These are phyloP conservation scores for Calephelis perditalis DNA, from an alignment of 2,888 invertebrate species.

Conservation along the genomic window DNA sequence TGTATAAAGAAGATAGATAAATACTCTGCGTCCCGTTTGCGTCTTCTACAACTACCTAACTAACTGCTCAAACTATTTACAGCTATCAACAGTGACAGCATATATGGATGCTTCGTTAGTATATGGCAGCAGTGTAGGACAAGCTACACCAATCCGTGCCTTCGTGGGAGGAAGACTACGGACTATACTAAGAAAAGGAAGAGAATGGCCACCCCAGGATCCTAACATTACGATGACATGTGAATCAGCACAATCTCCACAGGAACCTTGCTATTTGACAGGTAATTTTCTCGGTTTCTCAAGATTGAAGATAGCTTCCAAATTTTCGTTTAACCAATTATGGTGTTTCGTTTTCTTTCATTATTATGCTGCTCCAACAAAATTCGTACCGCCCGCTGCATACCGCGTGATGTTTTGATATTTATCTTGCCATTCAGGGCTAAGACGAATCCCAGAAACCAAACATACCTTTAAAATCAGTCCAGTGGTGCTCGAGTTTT, in stretches of 20 bases:
- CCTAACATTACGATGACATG: constrained; percentile 84
- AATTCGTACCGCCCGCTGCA: too few species aligned
- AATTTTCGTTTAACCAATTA: too few species aligned
- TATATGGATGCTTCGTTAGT: constrained; percentile 88
- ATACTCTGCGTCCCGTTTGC: too few species aligned
- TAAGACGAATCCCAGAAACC: too few species aligned
- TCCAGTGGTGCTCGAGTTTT: too few species aligned
- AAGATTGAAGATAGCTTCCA: background rate
- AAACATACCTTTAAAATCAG: too few species aligned
- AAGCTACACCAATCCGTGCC: constrained; percentile 82
- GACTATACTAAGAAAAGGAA: constrained; percentile 80
- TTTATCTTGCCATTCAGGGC: too few species aligned
- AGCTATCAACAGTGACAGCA: constrained; percentile 83
- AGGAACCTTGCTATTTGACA: constrained; percentile 86
- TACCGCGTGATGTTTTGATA: too few species aligned
- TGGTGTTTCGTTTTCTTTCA: too few species aligned
- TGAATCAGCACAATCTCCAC: constrained; percentile 76
- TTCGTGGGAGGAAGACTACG: constrained; percentile 82
- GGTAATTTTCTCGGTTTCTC: constrained; percentile 61
- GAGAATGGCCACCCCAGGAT: constrained; percentile 84
- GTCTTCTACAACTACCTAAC: too few species aligned
- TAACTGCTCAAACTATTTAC: background rate
- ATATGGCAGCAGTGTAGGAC: constrained; percentile 85
- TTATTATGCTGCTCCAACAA: too few species aligned
- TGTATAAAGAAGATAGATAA: too few species aligned